Evolutionary conservation across 2,113 vertebrate species (phyloP), one percentile per base, ranked within the genome.

Genomic region (Thamnaconus septentrionalis): DNA sequence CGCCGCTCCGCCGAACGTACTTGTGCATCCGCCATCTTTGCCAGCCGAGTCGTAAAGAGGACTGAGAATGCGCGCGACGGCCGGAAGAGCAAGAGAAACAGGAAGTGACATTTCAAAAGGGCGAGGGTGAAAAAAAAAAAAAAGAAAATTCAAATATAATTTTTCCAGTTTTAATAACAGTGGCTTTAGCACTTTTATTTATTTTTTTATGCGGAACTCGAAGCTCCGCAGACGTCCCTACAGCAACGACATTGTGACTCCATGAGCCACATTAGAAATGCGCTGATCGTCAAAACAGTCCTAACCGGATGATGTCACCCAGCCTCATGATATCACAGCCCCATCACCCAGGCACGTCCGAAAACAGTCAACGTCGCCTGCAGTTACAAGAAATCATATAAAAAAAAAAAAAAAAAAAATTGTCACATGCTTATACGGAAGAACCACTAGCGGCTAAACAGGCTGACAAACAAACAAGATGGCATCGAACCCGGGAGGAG

Each of bases 11-110:
- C 60, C 6, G 8, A 49, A 5, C 92, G 3, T 90, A 95, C 94
- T 92, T 95, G 94, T 70, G 84, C 90, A 64, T 95, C 94, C 93
- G 94, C 93, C 94, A 95, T 95, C 91, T 94, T 92, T 74, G 78
- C 76, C 75, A 77, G 87, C 89, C 87, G 90, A 91, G 91, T 87
- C 75, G 90, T 84, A 92, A 93, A 94, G 90, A 91, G 89, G 80
- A 55, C 80, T 31, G n/a, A 8, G 1, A 1, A 6, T 54, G 62
- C 72, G 73, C 83, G 81, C 75, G 74, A 68, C 62, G 70, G 43
- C 7, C 79, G 78, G 84, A 88, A 91, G 80, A 71, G 4, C 1
- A 0, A 3, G 3, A 4, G 6, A 1, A 0, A 50, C 49, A 0
- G 93, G 94, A 92, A 66, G 44, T 93, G 85, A 91, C 89, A 85